phyloP scores from a whole-genome alignment of 2,113 vertebrate genomes.

The Brachypodius melanocephalos region DNA sequence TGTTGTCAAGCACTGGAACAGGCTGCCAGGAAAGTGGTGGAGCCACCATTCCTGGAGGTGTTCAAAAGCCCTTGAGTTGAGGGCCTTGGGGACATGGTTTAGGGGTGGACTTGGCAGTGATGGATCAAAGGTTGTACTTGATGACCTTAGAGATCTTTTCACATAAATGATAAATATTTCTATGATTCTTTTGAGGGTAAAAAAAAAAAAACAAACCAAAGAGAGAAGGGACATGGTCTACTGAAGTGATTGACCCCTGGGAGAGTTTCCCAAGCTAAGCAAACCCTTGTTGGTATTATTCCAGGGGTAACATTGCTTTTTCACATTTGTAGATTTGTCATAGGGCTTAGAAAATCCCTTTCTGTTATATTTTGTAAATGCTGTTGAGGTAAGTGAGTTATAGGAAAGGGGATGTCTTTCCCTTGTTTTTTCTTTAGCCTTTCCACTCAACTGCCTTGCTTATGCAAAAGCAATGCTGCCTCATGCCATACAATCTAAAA shows the following conservation, averaged over 20 bases:
- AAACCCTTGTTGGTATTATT: neutral
- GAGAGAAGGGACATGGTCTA: neutral
- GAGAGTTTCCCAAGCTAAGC: neutral
- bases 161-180: neutral
- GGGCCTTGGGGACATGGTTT: neutral
- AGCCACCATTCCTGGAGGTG: neutral
- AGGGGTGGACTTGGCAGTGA: no score
- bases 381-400: neutral
- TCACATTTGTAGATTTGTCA: neutral
- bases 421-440: neutral
- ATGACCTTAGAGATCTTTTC: neutral
- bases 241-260: neutral
- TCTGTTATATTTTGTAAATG: neutral
- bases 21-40: neutral
- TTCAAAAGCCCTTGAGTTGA: rapidly evolving
- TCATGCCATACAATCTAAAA: neutral
- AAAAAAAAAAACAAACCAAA: neutral
- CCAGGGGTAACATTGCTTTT: neutral
- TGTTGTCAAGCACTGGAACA: neutral
- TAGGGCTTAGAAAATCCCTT: neutral
- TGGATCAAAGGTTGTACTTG: neutral
- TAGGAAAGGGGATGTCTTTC: neutral
- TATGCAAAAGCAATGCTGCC: neutral
- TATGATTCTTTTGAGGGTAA: neutral
- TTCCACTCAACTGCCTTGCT: neutral